phyloP scores from a whole-genome alignment of 2,113 vertebrate species.

The Bubo bubo region DNA sequence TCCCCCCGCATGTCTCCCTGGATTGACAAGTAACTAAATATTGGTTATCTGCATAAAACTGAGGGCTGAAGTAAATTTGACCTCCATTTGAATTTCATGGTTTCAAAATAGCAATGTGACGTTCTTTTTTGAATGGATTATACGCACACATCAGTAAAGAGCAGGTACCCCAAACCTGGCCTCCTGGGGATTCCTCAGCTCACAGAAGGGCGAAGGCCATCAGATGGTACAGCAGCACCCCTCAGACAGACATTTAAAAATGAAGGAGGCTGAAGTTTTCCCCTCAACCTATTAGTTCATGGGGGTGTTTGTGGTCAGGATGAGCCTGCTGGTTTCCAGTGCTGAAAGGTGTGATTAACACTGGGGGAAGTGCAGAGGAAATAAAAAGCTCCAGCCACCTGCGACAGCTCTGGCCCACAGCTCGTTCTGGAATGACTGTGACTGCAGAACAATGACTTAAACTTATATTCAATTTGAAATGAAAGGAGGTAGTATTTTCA shows the following conservation, averaged over 20 bases:
- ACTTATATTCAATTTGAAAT: neutral
- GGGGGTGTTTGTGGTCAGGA: neutral
- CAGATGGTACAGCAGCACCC: neutral
- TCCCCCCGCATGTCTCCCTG: neutral
- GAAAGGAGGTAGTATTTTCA: neutral
- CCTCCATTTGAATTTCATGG: neutral
- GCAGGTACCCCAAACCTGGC: neutral
- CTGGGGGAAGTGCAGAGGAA: neutral
- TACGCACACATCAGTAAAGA: no score
- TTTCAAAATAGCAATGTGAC: neutral
- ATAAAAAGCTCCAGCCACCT: neutral
- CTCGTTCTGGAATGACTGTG: neutral
- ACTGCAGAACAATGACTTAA: neutral
- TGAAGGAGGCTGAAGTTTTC: neutral
- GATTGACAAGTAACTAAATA: neutral
- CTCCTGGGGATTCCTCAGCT: neutral
- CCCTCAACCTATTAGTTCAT: neutral
- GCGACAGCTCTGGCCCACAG: neutral
- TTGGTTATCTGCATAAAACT: neutral
- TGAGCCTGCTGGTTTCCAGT: neutral
- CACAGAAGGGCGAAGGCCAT: fast-evolving
- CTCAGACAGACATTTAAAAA: neutral
- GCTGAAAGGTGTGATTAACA: neutral
- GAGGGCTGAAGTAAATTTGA: neutral
- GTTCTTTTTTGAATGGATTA: neutral